phyloP scores from a whole-genome alignment of 2,113 vertebrate species.

The Oophaga pumilio region DNA sequence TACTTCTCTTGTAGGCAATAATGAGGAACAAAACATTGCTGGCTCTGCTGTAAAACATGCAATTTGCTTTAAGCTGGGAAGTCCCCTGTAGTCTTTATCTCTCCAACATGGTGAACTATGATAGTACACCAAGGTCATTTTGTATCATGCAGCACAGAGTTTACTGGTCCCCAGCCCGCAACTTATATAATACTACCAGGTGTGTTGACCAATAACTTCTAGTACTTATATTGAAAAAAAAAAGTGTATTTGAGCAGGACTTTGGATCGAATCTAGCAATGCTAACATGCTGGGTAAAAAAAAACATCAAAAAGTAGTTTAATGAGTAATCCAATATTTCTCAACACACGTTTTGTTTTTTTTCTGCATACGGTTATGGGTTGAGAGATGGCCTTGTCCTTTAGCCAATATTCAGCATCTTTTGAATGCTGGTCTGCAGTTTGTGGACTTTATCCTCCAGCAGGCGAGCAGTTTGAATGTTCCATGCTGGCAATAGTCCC shows the following conservation, averaged over 20 bases:
- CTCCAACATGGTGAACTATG: neutral
- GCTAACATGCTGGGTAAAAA: neutral
- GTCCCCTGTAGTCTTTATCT: slow-evolving; percentile 27
- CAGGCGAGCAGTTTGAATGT: slow-evolving; percentile 21
- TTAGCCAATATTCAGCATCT: slow-evolving; percentile 8
- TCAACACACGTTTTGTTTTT: neutral
- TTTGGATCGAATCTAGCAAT: neutral
- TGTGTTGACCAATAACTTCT: neutral
- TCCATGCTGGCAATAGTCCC: slow-evolving; percentile 34
- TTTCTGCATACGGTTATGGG: neutral
- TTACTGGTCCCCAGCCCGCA: neutral
- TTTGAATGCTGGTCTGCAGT: slow-evolving; percentile 9
- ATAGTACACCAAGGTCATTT: slow-evolving; percentile 32
- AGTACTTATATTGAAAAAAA: neutral
- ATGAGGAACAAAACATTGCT: neutral
- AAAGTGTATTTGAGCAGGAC: neutral
- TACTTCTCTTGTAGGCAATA: neutral
- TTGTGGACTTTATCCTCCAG: slow-evolving; percentile 51
- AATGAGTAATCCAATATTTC: neutral
- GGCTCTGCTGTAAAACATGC: neutral
- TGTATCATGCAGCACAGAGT: neutral
- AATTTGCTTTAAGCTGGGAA: neutral
- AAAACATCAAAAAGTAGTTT: neutral
- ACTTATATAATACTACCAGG: neutral
- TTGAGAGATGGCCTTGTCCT: neutral